Base-by-base conservation (phyloP, 1,140 invertebrate species). In the Brachionus rotundiformis region DNA sequence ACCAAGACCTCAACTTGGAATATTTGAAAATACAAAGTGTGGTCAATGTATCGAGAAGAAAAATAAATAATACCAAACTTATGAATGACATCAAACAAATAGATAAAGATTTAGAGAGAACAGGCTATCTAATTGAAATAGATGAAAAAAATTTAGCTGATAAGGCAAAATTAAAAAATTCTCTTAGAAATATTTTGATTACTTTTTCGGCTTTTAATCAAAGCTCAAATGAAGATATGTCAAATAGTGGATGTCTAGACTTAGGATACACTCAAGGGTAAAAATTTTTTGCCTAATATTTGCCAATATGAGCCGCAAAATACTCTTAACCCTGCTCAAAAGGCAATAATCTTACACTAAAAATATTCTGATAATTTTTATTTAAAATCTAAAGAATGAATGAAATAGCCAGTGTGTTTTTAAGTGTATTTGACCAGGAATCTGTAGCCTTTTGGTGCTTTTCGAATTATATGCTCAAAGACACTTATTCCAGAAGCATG, bases 221-320 rank as follows among this genome's bases (percentile, higher is more conserved):
- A 79, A 41, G 29, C 29, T 41, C 36, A 31, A 61, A 47, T 79
- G 47, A 79, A 2, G 16, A 39, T 49, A 59, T 49, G 44, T 33
- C 3, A 36, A 11, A 16, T 3, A 19, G 6, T 6, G 63, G 63
- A 73, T 44, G 10, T 2, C 44, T 41, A 8, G 47, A 63, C 25
- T 41, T 79, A 3, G 76, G 76, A 33, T 79, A 79, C 16, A 79
- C 76, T 39, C 76, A 79, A 79, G 76, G 76, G 76, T 79, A 54
- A 29, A 41, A 5, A 27, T 33, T 7, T 13, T n/a, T 47, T 3
- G 33, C n/a, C n/a, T n/a, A n/a, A n/a, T n/a, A n/a, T n/a, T n/a
- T n/a, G n/a, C n/a, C n/a, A n/a, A n/a, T n/a, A n/a, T n/a, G n/a
- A n/a, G n/a, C n/a, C n/a, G n/a, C n/a, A n/a, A n/a, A n/a, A n/a